These are phyloP conservation scores for Brachypodius melanocephalos DNA, from an alignment of 2,113 vertebrate genomes.

Conservation along the genomic window DNA sequence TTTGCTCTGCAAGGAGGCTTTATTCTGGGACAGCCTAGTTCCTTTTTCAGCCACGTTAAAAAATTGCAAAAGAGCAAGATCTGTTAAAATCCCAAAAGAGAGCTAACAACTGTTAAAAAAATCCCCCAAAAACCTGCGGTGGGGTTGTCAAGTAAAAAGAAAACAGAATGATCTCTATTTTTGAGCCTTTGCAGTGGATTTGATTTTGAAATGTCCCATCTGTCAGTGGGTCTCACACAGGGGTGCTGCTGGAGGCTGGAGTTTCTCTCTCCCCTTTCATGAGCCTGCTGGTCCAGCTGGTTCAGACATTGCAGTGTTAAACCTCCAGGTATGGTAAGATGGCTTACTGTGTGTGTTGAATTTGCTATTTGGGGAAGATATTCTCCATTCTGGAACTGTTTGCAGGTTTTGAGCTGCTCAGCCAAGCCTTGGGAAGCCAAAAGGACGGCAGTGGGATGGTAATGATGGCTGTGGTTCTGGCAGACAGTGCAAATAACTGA, in stretches of 20 bases:
- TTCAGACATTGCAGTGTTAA: background rate
- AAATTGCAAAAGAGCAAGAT: background rate
- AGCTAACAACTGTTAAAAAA: background rate
- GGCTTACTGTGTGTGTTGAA: background rate
- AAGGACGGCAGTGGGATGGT: background rate
- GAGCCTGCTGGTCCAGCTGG: background rate
- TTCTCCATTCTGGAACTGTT: background rate
- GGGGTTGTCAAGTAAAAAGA: background rate
- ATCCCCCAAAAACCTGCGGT: background rate
- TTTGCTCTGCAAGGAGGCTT: background rate
- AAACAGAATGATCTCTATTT: background rate
- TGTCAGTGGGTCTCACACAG: background rate
- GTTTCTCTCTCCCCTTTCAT: background rate
- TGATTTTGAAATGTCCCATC: background rate
- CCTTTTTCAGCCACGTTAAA: fast-evolving
- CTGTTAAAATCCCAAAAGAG: background rate
- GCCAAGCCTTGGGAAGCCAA: background rate
- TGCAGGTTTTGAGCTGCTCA: background rate
- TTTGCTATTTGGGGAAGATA: background rate
- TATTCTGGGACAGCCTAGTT: background rate
- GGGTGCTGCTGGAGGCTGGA: background rate
- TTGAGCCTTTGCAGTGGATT: background rate
- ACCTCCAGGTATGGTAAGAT: background rate
- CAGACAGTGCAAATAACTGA: background rate
- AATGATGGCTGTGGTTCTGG: background rate